phyloP scores from a whole-genome alignment of 1,140 invertebrate species.

The Elymnias hypermnestra region DNA sequence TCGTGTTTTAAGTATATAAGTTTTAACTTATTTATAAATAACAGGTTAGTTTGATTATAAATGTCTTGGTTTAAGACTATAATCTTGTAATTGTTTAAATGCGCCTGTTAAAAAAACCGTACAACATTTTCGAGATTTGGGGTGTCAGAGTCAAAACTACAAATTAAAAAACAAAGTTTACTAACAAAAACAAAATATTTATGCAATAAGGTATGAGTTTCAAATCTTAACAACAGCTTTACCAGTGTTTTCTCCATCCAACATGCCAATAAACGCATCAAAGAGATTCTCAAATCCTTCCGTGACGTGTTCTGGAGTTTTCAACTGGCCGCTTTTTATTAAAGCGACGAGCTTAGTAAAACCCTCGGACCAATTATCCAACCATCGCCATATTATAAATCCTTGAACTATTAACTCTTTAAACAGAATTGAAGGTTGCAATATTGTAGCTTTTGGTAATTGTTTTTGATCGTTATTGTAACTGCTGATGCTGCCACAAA shows the following conservation, averaged over 20 bases:
- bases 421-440: conserved; percentile 70
- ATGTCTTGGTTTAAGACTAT: no score
- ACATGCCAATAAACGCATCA: conserved; percentile 76
- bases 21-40: no score
- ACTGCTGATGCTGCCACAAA: conserved; percentile 77
- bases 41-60: no score
- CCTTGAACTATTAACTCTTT: conserved; percentile 73
- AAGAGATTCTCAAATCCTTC: conserved; percentile 78
- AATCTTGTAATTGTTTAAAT: no score
- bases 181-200: no score
- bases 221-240: conserved; percentile 77
- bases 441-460: conserved; percentile 44
- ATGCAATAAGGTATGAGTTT: no score
- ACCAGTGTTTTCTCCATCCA: conserved; percentile 76
- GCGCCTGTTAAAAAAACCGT: no score
- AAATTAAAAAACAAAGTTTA: no score
- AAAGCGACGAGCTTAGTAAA: conserved; percentile 62
- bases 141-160: no score
- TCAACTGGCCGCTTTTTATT: conserved; percentile 76
- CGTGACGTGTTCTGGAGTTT: conserved; percentile 71
- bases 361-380: conserved; percentile 56
- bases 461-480: conserved; percentile 56
- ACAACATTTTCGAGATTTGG: no score
- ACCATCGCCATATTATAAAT: conserved; percentile 45
- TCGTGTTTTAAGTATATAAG: no score